Evolutionary conservation across 2,888 invertebrate genomes (phyloP), one percentile per base, ranked within the genome.

Genomic region (Agapostemon virescens): DNA sequence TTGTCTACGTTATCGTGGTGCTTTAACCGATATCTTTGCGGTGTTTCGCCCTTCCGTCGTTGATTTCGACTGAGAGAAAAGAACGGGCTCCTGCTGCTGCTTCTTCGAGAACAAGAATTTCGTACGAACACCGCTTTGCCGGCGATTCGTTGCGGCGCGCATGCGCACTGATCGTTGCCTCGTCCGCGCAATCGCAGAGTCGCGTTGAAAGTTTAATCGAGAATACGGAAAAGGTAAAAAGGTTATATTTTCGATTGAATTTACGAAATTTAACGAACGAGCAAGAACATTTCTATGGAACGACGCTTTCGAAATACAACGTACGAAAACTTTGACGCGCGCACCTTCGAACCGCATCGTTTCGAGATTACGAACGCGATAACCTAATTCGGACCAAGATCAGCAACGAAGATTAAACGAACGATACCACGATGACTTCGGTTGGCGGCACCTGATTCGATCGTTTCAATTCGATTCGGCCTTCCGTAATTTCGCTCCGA

Each of bases 111-210:
- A 49, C 3, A n/a, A 11, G 63, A 45, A 49, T 72, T 85, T 79
- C 72, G 36, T 78, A 75, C 20, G 45, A 15, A 0, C 36, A 13
- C 45, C 45, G 55, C 15, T 82, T 83, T 83, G 75, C 71, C 83
- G 83, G 82, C 78, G 78, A 55, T 49, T 45, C 4, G 0, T 0
- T 64, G 74, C 81, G 81, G 75, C 33, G 72, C 72, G 52, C 81
- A 64, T 26, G 68, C 79, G 73, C n/a, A 20, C 0, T 13, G 4
- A 3, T 17, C 9, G 1, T 6, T 17, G 1, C n/a, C 49, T 49
- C 11, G 49, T n/a, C 17, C 5, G 55, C 55, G 23, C 55, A 7
- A 2, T 26, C 55, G 55, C n/a, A n/a, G n/a, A n/a, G n/a, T n/a
- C n/a, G n/a, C n/a, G n/a, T n/a, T n/a, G n/a, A n/a, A n/a, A n/a